Evolutionary conservation across 2,797 vertebrate genomes (phyloP).

Genomic region (Meriones psammophilus): DNA sequence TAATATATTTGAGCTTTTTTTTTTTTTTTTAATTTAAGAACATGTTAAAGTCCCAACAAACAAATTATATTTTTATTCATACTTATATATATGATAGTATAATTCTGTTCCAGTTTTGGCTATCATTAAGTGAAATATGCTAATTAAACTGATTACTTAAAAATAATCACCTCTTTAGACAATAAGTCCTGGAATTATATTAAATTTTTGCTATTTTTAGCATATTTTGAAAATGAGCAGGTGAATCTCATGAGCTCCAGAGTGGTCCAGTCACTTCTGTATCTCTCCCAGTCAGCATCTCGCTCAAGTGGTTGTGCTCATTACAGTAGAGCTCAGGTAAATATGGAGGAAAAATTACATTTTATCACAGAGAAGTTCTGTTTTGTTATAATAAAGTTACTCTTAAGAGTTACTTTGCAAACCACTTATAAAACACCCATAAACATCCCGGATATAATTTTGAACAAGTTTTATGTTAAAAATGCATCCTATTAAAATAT

Average conservation of each 20-base stretch:
- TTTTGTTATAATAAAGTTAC: constrained; percentile 9
- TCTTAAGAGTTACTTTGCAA: not conserved
- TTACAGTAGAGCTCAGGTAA: not conserved
- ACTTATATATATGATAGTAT: not conserved
- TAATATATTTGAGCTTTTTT: constrained; percentile 41
- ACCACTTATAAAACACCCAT: not conserved
- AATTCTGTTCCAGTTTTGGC: constrained; percentile 34
- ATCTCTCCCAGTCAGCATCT: constrained; percentile 5
- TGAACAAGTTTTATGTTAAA: constrained; percentile 37
- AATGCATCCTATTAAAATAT: constrained; percentile 22
- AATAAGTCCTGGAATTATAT: not conserved
- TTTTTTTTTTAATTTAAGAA: not conserved
- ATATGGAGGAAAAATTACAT: not conserved
- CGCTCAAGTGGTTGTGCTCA: not conserved
- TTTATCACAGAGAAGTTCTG: not conserved
- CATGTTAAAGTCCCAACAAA: not conserved
- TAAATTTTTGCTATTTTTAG: not conserved
- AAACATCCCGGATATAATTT: constrained; percentile 19
- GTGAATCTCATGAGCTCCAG: not conserved
- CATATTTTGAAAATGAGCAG: not conserved
- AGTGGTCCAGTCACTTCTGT: not conserved
- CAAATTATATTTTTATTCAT: constrained; percentile 27
- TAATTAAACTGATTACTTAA: constrained; percentile 58
- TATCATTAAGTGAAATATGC: constrained; percentile 23
- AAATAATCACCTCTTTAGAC: not conserved